Percentiles rank a stretch among this genome's conserved stretches.
phyloP scores from a whole-genome alignment of 2,797 vertebrate species.

The Pseudochaenichthys georgianus region DNA sequence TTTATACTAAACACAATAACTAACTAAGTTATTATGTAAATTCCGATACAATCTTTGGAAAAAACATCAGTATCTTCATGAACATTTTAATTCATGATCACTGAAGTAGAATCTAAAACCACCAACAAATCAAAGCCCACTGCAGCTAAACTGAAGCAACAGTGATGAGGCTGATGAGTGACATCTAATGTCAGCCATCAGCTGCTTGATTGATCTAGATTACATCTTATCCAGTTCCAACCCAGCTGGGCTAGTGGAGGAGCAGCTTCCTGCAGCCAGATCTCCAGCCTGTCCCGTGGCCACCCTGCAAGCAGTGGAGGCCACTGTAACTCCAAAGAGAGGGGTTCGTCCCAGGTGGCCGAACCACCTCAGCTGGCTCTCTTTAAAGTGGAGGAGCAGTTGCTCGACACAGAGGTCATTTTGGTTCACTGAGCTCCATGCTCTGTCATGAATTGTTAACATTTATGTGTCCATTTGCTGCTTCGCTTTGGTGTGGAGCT shows the following conservation, averaged over 20 bases:
- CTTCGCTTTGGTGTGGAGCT: neutral
- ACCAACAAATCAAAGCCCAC: neutral
- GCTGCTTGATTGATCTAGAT: conserved; percentile 7
- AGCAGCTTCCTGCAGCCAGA: neutral
- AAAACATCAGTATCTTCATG: neutral
- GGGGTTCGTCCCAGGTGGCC: conserved; percentile 4
- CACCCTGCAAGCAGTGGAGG: neutral
- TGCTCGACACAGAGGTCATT: conserved; percentile 19
- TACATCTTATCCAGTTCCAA: conserved; percentile 8
- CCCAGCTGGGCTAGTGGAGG: neutral
- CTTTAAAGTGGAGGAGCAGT: conserved; percentile 24
- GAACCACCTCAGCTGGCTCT: conserved; percentile 20
- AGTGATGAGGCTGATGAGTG: neutral
- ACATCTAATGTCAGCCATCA: conserved; percentile 8
- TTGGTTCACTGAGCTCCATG: conserved; percentile 33
- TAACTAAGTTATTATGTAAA: too few species aligned
- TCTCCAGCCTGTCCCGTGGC: conserved; percentile 8
- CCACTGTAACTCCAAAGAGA: neutral
- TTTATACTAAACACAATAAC: neutral
- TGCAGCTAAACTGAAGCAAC: conserved; percentile 1
- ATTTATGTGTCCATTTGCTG: neutral
- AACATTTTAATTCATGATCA: neutral
- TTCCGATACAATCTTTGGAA: neutral
- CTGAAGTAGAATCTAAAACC: neutral
- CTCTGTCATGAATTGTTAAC: conserved; percentile 31